Conservation (phyloP, 2,113 vertebrate genomes). For the Pongo pygmaeus region DNA sequence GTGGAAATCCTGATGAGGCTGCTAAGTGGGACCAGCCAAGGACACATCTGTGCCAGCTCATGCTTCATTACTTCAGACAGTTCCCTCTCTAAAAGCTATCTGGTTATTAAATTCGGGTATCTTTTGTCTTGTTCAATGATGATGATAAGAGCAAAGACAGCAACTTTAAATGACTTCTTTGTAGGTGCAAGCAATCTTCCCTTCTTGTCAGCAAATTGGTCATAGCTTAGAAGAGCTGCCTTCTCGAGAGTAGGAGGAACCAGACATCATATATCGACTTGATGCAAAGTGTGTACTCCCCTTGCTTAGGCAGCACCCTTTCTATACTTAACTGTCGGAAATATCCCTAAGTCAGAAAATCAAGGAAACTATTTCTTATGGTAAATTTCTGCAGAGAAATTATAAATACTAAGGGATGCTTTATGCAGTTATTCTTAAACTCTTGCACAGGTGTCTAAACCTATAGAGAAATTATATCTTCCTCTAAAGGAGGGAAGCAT, state of each 20-base stretch:
- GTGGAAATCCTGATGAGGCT: slow-evolving; percentile 41
- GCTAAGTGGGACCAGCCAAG: slow-evolving; percentile 56
- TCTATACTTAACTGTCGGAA: background rate
- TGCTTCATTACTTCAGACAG: slow-evolving; percentile 60
- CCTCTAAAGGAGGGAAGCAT: background rate
- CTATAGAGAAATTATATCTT: background rate
- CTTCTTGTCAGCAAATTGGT: background rate
- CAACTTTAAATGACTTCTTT: slow-evolving; percentile 55
- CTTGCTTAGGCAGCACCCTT: background rate
- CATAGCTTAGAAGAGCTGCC: background rate
- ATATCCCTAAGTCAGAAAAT: background rate
- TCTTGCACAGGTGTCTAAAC: background rate
- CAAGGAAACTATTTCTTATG: background rate
- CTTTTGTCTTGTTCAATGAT: slow-evolving; percentile 23
- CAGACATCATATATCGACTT: background rate
- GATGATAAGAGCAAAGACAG: slow-evolving; percentile 60
- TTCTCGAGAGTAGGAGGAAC: background rate
- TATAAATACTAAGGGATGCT: background rate
- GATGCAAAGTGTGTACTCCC: background rate
- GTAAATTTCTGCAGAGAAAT: background rate
- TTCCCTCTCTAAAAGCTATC: slow-evolving; percentile 39
- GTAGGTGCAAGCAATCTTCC: background rate
- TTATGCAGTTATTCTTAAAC: background rate
- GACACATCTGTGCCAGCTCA: slow-evolving; percentile 60
- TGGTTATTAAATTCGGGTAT: slow-evolving; percentile 47